Base-by-base conservation (phyloP, 1,140 invertebrate species). In the Panagrolaimus sp. region DNA sequence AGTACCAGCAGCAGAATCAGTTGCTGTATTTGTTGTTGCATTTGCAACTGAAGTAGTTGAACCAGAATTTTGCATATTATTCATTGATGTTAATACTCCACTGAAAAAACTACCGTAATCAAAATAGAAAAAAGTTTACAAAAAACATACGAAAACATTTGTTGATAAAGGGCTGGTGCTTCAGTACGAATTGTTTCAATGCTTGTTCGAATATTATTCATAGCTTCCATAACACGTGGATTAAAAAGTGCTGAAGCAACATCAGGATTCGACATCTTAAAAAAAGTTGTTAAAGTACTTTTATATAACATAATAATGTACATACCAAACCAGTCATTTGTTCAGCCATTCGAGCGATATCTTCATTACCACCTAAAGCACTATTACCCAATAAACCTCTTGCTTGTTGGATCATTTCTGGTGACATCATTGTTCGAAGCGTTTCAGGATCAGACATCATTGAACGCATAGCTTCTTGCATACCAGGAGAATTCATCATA, bases 181-280 rank as follows among this genome's bases (percentile, higher is more conserved):
- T 92, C 91, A 23, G 87, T 88, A 73, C 92, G 88, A 47, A 99
- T 85, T 72, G 91, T 89, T 79, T 94, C 91, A 87, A 96, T 89
- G 43, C 92, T 93, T 84, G 92, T 90, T 81, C 97, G 93, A 78
- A 99, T 96, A 85, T 97, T 93, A 83, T 93, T 88, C 51, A 99
- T 88, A 25, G 95, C 96, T 80, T 92, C 89, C 71, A 98, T 79
- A 9, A 94, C 95, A 82, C 91, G 85, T 7, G 96, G 95, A 86
- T 99, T 98, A 11, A 90, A 89, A 79, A 98, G 87, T 82, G 96
- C 87, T 73, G 87, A 88, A 81, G 93, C 90, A 75, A 97, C 89
- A 77, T 94, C 91, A 0, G 94, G 94, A 85, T 96, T 96, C 82
- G 93, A 91, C 86, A 98, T 87, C 85, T 38, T 51, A 13, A n/a